A percentile compares a stretch with the other conserved stretches of the same genome.
phyloP scores from a whole-genome alignment of 2,113 vertebrate species.

The Machaerirhynchus nigripectus region DNA sequence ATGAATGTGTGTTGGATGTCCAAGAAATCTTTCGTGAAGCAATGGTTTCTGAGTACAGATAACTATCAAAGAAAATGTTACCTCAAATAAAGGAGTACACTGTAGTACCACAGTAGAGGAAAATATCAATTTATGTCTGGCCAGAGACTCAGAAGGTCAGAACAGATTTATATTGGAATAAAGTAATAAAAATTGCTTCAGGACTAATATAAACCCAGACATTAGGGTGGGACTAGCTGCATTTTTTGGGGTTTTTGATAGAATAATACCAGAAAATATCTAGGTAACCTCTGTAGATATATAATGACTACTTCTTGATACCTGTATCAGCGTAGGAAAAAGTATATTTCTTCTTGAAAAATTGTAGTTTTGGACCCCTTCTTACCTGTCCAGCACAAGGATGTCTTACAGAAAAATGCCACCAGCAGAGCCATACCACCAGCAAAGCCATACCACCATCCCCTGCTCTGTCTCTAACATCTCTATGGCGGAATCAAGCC shows the following conservation, averaged over 20 bases:
- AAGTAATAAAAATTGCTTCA: not conserved
- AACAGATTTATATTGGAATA: not conserved
- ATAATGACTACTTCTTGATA: not conserved
- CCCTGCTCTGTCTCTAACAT: not conserved
- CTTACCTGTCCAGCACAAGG: not conserved
- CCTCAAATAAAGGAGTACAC: not conserved
- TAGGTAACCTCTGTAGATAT: not conserved
- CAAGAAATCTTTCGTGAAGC: not conserved
- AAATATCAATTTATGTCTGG: not conserved
- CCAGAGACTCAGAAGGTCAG: not conserved
- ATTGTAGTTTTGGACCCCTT: not conserved
- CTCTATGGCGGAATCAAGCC: not conserved
- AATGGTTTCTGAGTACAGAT: not conserved
- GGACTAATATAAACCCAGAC: not conserved
- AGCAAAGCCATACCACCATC: not conserved
- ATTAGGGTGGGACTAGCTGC: not conserved
- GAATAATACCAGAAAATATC: not conserved
- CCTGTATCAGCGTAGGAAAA: not conserved
- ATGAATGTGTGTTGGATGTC: not conserved
- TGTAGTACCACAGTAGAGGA: not conserved
- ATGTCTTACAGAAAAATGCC: not conserved
- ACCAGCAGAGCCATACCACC: not conserved
- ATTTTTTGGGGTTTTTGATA: not conserved
- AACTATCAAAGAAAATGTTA: not conserved
- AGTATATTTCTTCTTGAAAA: not conserved